Evolutionary conservation across 2,113 vertebrate genomes (phyloP).

Genomic region (Hypocryptadius cinnamomeus): DNA sequence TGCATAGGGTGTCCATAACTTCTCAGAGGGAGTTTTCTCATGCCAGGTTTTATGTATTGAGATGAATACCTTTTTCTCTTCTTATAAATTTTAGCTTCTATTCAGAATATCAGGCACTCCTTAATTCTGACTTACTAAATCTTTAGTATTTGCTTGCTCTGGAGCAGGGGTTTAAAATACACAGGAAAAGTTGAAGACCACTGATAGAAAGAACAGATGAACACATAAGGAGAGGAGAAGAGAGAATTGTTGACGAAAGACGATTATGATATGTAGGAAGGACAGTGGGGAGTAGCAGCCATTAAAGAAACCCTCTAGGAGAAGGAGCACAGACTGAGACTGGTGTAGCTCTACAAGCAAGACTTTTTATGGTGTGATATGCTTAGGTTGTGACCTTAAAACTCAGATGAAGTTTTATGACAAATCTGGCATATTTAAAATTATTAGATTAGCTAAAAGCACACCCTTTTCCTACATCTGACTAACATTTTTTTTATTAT

Average conservation of each 20-base stretch:
- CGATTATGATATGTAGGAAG: background rate
- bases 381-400: background rate
- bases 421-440: background rate
- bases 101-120: background rate
- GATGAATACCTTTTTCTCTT: background rate
- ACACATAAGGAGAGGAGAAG: rapidly evolving
- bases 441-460: background rate
- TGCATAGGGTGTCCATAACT: background rate
- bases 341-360: background rate
- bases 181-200: background rate
- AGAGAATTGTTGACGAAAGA: background rate
- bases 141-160: background rate
- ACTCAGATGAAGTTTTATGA: background rate
- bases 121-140: background rate
- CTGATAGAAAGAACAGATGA: background rate
- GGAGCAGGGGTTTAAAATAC: background rate
- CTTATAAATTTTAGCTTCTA: background rate
- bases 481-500: background rate
- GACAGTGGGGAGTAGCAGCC: background rate
- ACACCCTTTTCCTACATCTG: background rate
- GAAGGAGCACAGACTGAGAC: background rate
- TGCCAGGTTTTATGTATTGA: background rate
- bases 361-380: background rate
- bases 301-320: background rate
- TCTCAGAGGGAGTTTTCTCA: background rate